Conservation (phyloP, 1,140 invertebrate genomes). For the Cecropterus lyciades region DNA sequence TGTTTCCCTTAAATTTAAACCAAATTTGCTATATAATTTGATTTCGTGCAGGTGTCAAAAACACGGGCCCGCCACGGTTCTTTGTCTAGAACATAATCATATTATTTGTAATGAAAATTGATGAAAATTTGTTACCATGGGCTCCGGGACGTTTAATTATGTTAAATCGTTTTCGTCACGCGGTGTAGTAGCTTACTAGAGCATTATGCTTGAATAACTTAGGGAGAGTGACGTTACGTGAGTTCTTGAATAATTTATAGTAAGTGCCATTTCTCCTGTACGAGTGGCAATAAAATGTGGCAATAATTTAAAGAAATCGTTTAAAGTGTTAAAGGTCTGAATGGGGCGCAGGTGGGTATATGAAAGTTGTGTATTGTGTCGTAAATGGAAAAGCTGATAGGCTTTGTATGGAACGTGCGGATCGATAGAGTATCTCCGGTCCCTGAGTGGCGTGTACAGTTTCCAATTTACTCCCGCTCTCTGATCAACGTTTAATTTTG, state of each 20-base stretch:
- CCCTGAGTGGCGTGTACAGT: slow-evolving; percentile 27
- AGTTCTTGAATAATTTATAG: slow-evolving; percentile 33
- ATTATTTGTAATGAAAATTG: slow-evolving; percentile 42
- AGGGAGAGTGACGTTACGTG: slow-evolving; percentile 18
- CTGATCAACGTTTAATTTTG: slow-evolving; percentile 25
- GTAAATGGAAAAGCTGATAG: slow-evolving; percentile 36
- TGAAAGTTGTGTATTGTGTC: slow-evolving; percentile 32
- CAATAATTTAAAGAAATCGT: slow-evolving; percentile 35
- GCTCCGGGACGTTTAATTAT: slow-evolving; percentile 28
- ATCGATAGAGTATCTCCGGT: slow-evolving; percentile 38
- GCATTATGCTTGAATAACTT: slow-evolving; percentile 35
- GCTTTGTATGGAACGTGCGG: slow-evolving; percentile 26
- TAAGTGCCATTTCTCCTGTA: slow-evolving; percentile 18
- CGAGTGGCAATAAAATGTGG: slow-evolving; percentile 28
- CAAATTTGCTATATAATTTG: slow-evolving; percentile 39
- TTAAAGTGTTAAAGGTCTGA: slow-evolving; percentile 29
- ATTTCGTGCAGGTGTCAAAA: slow-evolving; percentile 42
- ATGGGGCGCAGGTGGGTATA: slow-evolving; percentile 27
- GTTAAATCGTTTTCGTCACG: slow-evolving; percentile 22
- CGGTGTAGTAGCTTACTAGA: slow-evolving; percentile 8
- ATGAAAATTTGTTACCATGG: slow-evolving; percentile 31
- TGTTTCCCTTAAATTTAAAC: slow-evolving; percentile 30
- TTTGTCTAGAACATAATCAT: slow-evolving; percentile 14
- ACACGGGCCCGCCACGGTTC: slow-evolving; percentile 26
- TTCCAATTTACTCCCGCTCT: slow-evolving; percentile 34